Percentiles rank a stretch among this genome's conserved stretches.
Conservation (phyloP, 2,113 vertebrate genomes). For the Monopterus albus region DNA sequence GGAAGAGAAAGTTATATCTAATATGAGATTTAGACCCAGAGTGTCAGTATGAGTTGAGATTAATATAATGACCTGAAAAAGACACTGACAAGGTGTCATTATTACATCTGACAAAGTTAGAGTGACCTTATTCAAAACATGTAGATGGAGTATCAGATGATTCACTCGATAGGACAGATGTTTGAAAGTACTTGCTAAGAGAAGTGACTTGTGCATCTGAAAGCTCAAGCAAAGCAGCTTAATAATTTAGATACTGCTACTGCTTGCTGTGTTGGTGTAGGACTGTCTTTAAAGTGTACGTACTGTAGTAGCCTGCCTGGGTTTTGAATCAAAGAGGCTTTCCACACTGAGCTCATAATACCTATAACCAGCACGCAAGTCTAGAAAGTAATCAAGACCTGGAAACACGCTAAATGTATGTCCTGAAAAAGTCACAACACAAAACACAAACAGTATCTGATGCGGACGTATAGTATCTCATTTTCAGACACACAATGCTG, state of each 20-base stretch:
- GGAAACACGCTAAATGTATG: not conserved
- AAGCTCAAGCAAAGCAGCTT: not conserved
- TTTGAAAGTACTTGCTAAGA: not conserved
- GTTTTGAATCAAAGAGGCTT: slow-evolving; percentile 16
- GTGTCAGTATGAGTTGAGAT: not conserved
- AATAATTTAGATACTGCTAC: not conserved
- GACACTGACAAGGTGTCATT: not conserved
- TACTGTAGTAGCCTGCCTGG: not conserved
- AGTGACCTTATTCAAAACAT: slow-evolving; percentile 32
- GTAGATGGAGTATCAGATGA: slow-evolving; percentile 10
- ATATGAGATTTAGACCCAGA: slow-evolving; percentile 4
- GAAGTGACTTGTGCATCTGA: not conserved
- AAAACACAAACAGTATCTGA: not conserved
- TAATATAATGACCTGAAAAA: not conserved
- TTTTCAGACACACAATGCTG: not conserved
- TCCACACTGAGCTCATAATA: not conserved
- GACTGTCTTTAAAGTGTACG: not conserved
- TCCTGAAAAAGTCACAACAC: not conserved
- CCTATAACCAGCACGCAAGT: not conserved
- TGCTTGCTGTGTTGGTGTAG: not conserved
- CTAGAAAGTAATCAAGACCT: not conserved
- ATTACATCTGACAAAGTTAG: slow-evolving; percentile 24
- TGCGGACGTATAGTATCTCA: not conserved
- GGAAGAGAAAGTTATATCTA: slow-evolving; percentile 20
- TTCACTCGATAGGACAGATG: not conserved